Base-by-base conservation (phyloP, 2,888 invertebrate genomes). In the Slavum lentiscoides region DNA sequence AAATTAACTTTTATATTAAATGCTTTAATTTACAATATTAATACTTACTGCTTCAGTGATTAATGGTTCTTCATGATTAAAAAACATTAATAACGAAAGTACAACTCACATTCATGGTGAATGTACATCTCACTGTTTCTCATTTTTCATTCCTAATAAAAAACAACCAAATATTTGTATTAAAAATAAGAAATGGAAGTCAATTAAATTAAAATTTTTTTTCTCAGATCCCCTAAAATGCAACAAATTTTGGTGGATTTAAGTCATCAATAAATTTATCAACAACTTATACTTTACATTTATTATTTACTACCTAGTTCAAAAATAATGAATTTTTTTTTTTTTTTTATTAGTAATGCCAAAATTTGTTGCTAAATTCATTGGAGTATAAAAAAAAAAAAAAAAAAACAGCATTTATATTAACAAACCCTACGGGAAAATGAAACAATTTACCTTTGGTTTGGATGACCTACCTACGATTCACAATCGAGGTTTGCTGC, bases 401-500 rank as follows among this genome's bases (percentile, higher is more conserved):
- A 2, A 8, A 43, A 72, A 72, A 67, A 68, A 30, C 23, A 55
- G 39, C 13, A 66, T 53, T 70, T 70, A 66, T 59, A 61, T 30
- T 61, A 67, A 68, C 67, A 80, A 75, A 53, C 64, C 80, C 80
- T 80, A 80, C 80, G 72, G 70, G 80, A 80, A 80, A 64, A 70
- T 80, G 23, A 80, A 72, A 72, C 55, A 19, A 49, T 80, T 80
- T 80, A 80, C 80, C 80, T 80, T 80, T 64, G 64, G 15, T 58
- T 64, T 66, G 80, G 70, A 58, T 64, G 80, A 80, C 80, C 80
- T 80, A 80, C 80, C 80, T 80, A 80, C 80, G 80, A 80, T 80
- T 80, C 55, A 72, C 55, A 70, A 80, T 80, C 80, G 80, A 80
- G 80, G 80, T 80, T 80, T 80, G 77, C 80, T 80, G 72, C 80